Percentiles rank a stretch among this genome's conserved stretches.
These are phyloP conservation scores for Mythimna ferrago DNA, from an alignment of 2,888 invertebrate species.

Conservation along the genomic window DNA sequence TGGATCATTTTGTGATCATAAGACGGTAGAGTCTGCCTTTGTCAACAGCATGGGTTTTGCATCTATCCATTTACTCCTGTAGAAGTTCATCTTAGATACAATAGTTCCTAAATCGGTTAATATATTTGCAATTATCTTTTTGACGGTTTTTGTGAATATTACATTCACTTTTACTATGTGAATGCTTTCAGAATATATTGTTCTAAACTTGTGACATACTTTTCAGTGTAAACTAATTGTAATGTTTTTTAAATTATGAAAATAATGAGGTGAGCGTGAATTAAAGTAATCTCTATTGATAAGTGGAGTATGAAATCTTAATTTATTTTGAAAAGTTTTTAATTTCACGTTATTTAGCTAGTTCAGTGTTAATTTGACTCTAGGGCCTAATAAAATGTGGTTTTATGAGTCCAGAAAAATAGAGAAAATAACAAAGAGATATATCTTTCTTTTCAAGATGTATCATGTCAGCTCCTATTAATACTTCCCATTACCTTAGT, in stretches of 20 bases:
- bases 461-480: neutral
- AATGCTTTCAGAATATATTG: conserved; percentile 42
- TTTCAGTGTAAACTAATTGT: conserved; percentile 21
- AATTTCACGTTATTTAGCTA: neutral
- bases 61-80: neutral
- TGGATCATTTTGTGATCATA: neutral
- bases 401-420: too few species aligned
- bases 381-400: neutral
- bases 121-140: neutral
- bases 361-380: neutral
- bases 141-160: neutral
- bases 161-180: conserved; percentile 45
- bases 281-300: conserved; percentile 16
- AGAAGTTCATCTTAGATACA: neutral
- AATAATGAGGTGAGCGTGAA: conserved; percentile 16
- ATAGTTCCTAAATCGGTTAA: neutral
- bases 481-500: neutral
- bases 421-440: neutral
- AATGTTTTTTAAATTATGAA: conserved; percentile 9
- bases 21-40: neutral
- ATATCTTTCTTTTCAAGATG: neutral
- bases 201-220: conserved; percentile 18
- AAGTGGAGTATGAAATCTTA: conserved; percentile 9
- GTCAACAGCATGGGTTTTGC: neutral
- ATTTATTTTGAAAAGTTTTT: neutral